Percentiles rank a stretch among this genome's conserved stretches.
Conservation (phyloP, 2,113 vertebrate species). For the Collichthys lucidus region DNA sequence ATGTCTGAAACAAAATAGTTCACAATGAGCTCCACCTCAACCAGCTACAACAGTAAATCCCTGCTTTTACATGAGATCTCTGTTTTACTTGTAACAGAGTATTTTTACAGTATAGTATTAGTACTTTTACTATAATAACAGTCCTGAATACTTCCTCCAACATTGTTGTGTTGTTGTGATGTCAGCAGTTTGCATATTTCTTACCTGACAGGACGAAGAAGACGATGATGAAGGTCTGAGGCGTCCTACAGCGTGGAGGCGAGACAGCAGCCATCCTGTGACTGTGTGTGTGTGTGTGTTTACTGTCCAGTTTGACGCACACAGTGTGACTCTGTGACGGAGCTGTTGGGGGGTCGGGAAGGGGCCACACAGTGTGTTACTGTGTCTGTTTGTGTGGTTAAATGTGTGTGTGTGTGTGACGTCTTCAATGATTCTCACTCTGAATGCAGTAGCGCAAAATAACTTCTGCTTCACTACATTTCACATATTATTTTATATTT, state of each 20-base stretch:
- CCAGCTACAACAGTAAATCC: too few relatives aligned
- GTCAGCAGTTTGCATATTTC: constrained; percentile 37
- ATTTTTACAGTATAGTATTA: neutral
- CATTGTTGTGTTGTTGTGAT: neutral
- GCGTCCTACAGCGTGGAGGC: constrained; percentile 17
- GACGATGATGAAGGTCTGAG: constrained; percentile 54
- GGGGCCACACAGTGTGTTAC: constrained; percentile 26
- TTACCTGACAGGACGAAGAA: constrained; percentile 71
- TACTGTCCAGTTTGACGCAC: constrained; percentile 24
- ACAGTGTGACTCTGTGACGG: constrained; percentile 55
- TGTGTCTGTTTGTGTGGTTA: constrained; percentile 23
- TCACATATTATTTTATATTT: too few relatives aligned
- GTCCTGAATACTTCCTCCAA: neutral
- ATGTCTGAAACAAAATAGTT: too few relatives aligned
- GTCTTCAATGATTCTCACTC: constrained; percentile 24
- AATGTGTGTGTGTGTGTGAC: constrained; percentile 6
- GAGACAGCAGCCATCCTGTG: constrained; percentile 67
- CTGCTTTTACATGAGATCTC: neutral
- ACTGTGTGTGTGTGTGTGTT: constrained; percentile 16
- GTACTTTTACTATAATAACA: neutral
- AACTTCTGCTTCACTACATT: neutral
- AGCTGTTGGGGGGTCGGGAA: neutral
- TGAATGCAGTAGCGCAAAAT: neutral
- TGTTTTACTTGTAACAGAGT: neutral
- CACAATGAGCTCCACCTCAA: too few relatives aligned